phyloP scores from a whole-genome alignment of 2,113 vertebrate species.

The Mixornis gularis region DNA sequence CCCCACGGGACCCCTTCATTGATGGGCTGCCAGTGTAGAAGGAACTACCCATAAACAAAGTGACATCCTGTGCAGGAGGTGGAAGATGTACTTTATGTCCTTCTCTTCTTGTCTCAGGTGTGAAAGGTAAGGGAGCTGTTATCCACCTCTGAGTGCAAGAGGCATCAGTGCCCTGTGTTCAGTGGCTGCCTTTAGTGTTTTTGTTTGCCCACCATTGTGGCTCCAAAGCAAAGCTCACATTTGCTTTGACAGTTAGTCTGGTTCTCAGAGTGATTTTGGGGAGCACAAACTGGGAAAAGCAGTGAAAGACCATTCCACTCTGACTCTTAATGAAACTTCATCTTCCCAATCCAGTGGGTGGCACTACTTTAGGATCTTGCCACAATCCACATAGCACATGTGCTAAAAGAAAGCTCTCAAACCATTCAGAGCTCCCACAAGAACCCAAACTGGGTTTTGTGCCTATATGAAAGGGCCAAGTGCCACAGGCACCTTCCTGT shows the following conservation, averaged over 20 bases:
- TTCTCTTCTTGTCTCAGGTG: neutral
- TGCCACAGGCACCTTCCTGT: neutral
- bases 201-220: neutral
- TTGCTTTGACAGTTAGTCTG: neutral
- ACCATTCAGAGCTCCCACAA: neutral
- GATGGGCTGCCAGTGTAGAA: neutral
- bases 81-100: neutral
- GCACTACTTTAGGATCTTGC: neutral
- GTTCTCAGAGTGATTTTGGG: neutral
- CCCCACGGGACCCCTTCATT: neutral
- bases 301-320: neutral
- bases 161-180: rapidly evolving
- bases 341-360: neutral
- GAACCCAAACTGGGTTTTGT: neutral
- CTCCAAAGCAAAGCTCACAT: neutral
- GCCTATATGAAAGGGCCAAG: neutral
- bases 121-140: neutral
- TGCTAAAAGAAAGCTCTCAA: neutral
- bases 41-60: neutral
- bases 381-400: neutral
- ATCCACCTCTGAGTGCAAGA: neutral
- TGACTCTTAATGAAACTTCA: neutral
- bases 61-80: neutral
- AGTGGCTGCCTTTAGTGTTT: neutral
- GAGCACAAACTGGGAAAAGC: neutral